Evolutionary conservation across 2,113 vertebrate species (phyloP).

Genomic region (Hippocampus mohnikei): DNA sequence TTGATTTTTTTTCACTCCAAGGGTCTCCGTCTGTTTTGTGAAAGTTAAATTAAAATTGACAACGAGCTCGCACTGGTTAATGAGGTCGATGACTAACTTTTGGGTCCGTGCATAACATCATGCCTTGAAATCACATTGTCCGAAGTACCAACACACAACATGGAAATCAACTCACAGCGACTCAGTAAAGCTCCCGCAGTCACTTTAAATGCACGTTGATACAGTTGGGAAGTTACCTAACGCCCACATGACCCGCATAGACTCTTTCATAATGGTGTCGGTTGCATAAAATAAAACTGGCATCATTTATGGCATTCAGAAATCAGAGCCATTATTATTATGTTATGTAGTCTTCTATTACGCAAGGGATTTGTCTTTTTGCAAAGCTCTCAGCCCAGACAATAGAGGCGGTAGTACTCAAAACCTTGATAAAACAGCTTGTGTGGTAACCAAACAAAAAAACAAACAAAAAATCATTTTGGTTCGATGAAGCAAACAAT

Average conservation of each 20-base stretch:
- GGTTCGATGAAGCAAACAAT: conserved; percentile 54
- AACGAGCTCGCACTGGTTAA: background rate
- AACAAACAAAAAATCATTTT: conserved; percentile 32
- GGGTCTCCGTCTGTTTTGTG: background rate
- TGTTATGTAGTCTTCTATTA: background rate
- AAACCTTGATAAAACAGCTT: conserved; percentile 54
- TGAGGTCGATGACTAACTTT: background rate
- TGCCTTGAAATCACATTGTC: background rate
- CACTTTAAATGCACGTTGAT: conserved; percentile 1
- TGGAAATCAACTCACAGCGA: background rate
- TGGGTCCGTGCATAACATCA: background rate
- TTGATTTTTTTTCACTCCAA: background rate
- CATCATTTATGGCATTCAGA: background rate
- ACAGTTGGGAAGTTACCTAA: conserved; percentile 5
- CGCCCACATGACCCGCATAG: background rate
- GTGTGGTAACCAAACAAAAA: conserved; percentile 43
- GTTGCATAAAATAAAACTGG: conserved; percentile 20
- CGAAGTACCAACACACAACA: background rate
- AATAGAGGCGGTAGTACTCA: conserved; percentile 46
- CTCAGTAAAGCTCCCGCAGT: background rate
- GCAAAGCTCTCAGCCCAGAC: conserved; percentile 37
- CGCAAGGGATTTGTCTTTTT: conserved; percentile 1
- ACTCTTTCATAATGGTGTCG: conserved; percentile 9
- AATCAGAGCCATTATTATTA: conserved; percentile 2
- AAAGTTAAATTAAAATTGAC: background rate